Conservation (phyloP, 2,113 vertebrate genomes). For the Sisor rabdophorus region DNA sequence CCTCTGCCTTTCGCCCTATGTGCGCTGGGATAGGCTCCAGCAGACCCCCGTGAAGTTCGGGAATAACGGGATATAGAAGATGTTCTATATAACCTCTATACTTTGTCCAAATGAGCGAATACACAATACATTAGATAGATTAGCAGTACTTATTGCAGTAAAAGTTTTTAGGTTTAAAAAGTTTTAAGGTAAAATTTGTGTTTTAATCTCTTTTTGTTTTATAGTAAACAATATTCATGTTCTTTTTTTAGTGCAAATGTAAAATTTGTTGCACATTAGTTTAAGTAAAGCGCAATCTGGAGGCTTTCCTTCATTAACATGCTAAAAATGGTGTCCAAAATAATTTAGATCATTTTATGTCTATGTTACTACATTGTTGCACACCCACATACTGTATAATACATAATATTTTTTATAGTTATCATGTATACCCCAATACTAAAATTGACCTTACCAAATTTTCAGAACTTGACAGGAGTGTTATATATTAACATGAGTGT, state of each 20-base stretch:
- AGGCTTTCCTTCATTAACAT: slow-evolving; percentile 16
- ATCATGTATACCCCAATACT: neutral
- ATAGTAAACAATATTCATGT: neutral
- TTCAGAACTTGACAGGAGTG: neutral
- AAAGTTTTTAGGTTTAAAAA: neutral
- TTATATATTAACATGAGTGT: neutral
- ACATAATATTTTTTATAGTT: neutral
- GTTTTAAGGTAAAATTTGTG: neutral
- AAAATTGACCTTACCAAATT: neutral
- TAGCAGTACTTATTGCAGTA: too few species aligned
- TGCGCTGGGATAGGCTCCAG: too few species aligned
- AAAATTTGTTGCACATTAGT: neutral
- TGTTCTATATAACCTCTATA: neutral
- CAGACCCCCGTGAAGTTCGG: too few species aligned
- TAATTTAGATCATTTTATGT: too few species aligned
- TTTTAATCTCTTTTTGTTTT: neutral
- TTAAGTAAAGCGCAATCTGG: slow-evolving; percentile 30
- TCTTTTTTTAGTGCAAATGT: neutral
- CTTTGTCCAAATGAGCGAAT: neutral
- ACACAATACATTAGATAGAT: too few species aligned
- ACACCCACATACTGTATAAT: neutral
- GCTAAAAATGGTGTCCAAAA: slow-evolving; percentile 2
- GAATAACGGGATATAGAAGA: too few species aligned
- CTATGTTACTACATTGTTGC: neutral
- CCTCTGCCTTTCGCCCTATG: too few species aligned